Percentiles rank a stretch among this genome's conserved stretches.
phyloP scores from a whole-genome alignment of 1,140 invertebrate species.

The Leptinotarsa lineolata region DNA sequence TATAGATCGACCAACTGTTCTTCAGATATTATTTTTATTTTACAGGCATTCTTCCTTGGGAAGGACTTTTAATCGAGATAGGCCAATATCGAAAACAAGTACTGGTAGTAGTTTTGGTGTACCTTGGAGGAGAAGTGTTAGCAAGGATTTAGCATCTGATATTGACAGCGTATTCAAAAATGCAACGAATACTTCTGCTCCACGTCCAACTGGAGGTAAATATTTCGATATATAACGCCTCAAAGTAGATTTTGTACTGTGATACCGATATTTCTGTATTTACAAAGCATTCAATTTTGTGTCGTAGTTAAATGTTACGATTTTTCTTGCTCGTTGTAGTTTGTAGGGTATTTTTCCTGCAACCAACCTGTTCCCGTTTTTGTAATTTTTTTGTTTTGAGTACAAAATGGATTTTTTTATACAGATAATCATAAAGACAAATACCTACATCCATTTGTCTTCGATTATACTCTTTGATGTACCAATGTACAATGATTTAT shows the following conservation, averaged over 20 bases:
- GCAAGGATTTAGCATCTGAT: constrained; percentile 61
- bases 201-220: constrained; percentile 63
- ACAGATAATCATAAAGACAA: no score
- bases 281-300: constrained; percentile 15
- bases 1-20: no score
- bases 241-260: constrained; percentile 35
- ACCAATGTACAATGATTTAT: no score
- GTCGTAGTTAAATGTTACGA: constrained; percentile 30
- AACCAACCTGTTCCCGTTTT: constrained; percentile 18
- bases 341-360: constrained; percentile 31
- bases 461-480: no score
- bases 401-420: neutral
- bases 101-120: constrained; percentile 47
- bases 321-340: constrained; percentile 33
- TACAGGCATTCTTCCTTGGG: constrained; percentile 50
- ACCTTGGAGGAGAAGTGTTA: constrained; percentile 64
- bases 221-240: constrained; percentile 16
- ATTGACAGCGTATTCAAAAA: constrained; percentile 62
- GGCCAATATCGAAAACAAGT: constrained; percentile 32
- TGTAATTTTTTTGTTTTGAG: neutral
- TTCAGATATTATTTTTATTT: constrained; percentile 12
- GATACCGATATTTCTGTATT: constrained; percentile 33
- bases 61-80: constrained; percentile 48
- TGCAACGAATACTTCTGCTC: constrained; percentile 35
- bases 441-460: no score